phyloP scores from a whole-genome alignment of 2,113 vertebrate genomes.

The Nyctibius bracteatus region DNA sequence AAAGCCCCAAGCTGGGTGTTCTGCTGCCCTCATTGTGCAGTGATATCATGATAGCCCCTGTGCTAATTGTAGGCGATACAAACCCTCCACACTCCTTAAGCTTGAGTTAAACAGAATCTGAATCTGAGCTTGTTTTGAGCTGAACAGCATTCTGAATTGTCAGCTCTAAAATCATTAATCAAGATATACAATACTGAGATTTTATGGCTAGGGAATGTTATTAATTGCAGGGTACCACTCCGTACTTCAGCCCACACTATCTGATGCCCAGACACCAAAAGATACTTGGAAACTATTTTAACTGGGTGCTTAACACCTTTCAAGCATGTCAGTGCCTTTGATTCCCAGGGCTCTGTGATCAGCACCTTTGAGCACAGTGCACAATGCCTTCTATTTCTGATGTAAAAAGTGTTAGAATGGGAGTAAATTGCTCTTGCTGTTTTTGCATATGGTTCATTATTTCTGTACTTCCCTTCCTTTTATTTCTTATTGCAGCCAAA shows the following conservation, averaged over 20 bases:
- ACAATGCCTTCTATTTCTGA: conserved; percentile 17
- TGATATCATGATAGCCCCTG: rapidly evolving
- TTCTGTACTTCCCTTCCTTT: neutral
- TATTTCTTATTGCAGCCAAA: neutral
- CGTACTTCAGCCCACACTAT: rapidly evolving
- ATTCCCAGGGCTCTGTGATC: conserved; percentile 8
- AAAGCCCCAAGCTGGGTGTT: neutral
- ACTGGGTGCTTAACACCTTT: neutral
- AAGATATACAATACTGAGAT: neutral
- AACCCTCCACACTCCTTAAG: neutral
- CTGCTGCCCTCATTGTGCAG: neutral
- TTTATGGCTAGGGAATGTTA: neutral
- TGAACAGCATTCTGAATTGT: neutral
- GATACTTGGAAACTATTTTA: neutral
- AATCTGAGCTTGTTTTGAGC: neutral
- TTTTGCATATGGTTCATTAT: conserved; percentile 37
- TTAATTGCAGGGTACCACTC: neutral
- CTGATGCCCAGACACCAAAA: neutral
- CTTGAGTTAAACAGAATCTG: neutral
- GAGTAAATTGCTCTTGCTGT: neutral
- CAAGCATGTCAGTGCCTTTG: neutral
- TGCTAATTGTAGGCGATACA: neutral
- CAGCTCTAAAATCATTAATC: neutral
- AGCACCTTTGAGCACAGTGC: conserved; percentile 8
- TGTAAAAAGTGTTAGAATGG: neutral